A percentile compares a stretch with the other conserved stretches of the same genome.
phyloP scores from a whole-genome alignment of 2,113 vertebrate genomes.

The Lates calcarifer region DNA sequence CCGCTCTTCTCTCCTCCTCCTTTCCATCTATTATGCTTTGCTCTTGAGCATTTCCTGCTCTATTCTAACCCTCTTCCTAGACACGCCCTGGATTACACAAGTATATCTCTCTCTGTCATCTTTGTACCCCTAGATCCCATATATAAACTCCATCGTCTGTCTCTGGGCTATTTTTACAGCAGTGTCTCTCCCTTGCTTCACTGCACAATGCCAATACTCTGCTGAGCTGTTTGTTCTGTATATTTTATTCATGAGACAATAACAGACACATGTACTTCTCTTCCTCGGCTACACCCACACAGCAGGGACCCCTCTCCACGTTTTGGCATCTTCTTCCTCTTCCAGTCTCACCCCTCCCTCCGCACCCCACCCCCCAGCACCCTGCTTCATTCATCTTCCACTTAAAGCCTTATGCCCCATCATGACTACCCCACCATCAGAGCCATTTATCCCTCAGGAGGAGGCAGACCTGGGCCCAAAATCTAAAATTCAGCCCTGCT shows the following conservation, averaged over 20 bases:
- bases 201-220: constrained; percentile 57
- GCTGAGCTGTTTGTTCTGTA: constrained; percentile 70
- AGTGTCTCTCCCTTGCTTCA: constrained; percentile 19
- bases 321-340: constrained; percentile 57
- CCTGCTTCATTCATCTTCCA: constrained; percentile 69
- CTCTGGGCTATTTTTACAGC: constrained; percentile 48
- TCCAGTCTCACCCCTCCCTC: constrained; percentile 22
- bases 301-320: constrained; percentile 48
- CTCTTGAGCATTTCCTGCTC: not conserved
- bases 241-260: constrained; percentile 79
- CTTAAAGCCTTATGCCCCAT: constrained; percentile 60
- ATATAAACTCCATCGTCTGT: constrained; percentile 44
- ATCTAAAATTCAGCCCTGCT: constrained; percentile 44
- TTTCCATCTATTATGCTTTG: not conserved
- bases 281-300: constrained; percentile 58
- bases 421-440: constrained; percentile 54
- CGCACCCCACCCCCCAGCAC: constrained; percentile 20
- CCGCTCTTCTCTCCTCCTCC: not conserved
- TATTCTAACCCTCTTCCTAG: not conserved
- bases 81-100: constrained; percentile 10
- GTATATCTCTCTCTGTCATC: constrained; percentile 4
- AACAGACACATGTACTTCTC: constrained; percentile 65
- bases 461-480: constrained; percentile 17
- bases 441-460: constrained; percentile 41
- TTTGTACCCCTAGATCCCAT: constrained; percentile 28